Base-by-base conservation (phyloP, 2,797 vertebrate species). In the Pseudochromis fuscus region DNA sequence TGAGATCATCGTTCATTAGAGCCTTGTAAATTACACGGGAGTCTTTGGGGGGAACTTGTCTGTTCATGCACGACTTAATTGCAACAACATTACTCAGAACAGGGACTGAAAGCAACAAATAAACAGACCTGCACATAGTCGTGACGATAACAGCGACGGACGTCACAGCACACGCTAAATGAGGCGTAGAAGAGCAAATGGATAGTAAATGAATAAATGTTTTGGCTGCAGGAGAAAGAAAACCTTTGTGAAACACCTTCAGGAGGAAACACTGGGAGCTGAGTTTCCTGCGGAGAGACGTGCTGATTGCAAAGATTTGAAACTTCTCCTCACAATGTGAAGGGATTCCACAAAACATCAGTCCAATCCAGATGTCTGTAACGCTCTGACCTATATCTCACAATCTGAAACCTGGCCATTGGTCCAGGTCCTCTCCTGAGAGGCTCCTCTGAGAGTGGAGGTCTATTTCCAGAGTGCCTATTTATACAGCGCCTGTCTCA, bases 381-480 rank as follows among this genome's bases (percentile, higher is more conserved):
- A 73, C 48, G 56, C 56, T 67, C 66, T 86, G 91, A 81, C 90
- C 90, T 87, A 91, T 63, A 90, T 90, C 66, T 88, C 19, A 58
- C 51, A 18, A 66, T 63, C 53, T 62, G 85, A 83, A 92, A 89
- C 79, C 53, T 90, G 90, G 85, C 90, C 82, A 82, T 84, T 58
- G 83, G 91, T 91, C 84, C 86, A 44, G 84, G 83, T 61, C 80
- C 82, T 93, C 85, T 92, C 85, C 82, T 66, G 84, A 89, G 92
- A 88, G 55, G 70, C 88, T 91, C 90, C 90, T 88, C 76, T 67
- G 90, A 94, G 92, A 92, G 72, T 68, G 75, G 71, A 81, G 61
- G 76, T 86, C 92, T 94, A 93, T 94, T 94, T 94, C 88, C 85
- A 89, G 91, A 58, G 62, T 75, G 77, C 67, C 92, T 93, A 94